A percentile compares a stretch with the other conserved stretches of the same genome.
These are phyloP conservation scores for Mantis religiosa DNA, from an alignment of 2,888 invertebrate genomes.

Conservation along the genomic window DNA sequence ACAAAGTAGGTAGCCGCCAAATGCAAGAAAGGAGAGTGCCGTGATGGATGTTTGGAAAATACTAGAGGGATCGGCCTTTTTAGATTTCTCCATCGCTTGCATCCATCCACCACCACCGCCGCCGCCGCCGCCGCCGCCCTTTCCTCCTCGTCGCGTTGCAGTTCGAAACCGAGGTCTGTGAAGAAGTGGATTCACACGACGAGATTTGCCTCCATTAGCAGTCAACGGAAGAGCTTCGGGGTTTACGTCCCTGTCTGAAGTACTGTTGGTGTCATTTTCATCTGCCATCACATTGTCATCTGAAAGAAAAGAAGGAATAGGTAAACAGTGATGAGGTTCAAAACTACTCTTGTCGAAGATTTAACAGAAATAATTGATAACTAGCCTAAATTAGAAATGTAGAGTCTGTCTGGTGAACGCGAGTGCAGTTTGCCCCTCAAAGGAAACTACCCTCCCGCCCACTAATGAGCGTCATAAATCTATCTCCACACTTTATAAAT, in stretches of 20 bases:
- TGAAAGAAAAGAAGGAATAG: neutral
- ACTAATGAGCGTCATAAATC: too few relatives aligned
- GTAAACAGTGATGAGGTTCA: too few relatives aligned
- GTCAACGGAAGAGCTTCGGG: conserved; percentile 36
- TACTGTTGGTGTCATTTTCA: conserved; percentile 28
- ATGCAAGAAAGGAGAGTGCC: conserved; percentile 74
- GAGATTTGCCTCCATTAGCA: neutral
- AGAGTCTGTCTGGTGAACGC: too few relatives aligned
- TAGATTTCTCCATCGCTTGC: neutral
- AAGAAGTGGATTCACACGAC: neutral
- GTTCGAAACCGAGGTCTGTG: neutral
- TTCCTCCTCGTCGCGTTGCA: conserved; percentile 1
- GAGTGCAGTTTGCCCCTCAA: too few relatives aligned
- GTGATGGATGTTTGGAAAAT: conserved; percentile 53
- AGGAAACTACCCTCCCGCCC: too few relatives aligned
- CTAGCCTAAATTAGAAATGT: too few relatives aligned
- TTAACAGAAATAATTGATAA: too few relatives aligned
- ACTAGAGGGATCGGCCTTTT: neutral
- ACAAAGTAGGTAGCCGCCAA: conserved; percentile 77
- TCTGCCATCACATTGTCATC: neutral
- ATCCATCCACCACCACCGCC: conserved; percentile 1
- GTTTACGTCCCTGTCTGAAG: conserved; percentile 19
- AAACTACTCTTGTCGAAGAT: too few relatives aligned
- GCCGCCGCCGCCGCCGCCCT: neutral
- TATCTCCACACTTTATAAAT: too few relatives aligned